phyloP scores from a whole-genome alignment of 2,797 vertebrate species.

The Microchirus variegatus region DNA sequence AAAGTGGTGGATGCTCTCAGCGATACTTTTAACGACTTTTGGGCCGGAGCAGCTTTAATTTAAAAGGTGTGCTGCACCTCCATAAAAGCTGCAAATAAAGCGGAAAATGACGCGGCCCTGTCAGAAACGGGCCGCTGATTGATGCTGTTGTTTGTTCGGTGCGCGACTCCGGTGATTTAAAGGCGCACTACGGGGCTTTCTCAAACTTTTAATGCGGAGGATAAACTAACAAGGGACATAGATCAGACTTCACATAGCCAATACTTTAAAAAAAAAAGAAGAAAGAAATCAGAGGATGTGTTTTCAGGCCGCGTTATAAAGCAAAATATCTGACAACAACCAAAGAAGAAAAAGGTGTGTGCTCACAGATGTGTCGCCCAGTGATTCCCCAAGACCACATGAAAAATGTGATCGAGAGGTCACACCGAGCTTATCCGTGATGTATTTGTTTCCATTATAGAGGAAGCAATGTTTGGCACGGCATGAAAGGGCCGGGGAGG shows the following conservation, averaged over 20 bases:
- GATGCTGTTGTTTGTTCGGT: not conserved
- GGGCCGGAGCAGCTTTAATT: too few species aligned
- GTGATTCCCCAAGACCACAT: not conserved
- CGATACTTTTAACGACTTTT: too few species aligned
- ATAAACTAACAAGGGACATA: not conserved
- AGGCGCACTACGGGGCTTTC: not conserved
- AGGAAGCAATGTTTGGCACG: constrained; percentile 13
- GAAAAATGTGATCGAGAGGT: constrained; percentile 3
- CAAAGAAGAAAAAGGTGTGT: not conserved
- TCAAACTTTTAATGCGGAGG: not conserved
- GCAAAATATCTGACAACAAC: not conserved
- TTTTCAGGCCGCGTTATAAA: constrained; percentile 3
- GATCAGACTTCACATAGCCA: not conserved
- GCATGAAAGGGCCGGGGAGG: constrained; percentile 25
- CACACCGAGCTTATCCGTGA: constrained; percentile 20
- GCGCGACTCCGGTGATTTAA: not conserved
- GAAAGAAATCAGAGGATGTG: not conserved
- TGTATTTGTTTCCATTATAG: constrained; percentile 26
- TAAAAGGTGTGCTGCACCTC: too few species aligned
- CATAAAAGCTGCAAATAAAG: not conserved
- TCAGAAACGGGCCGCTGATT: not conserved
- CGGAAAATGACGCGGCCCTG: too few species aligned
- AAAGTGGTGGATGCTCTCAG: too few species aligned
- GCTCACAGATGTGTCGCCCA: not conserved
- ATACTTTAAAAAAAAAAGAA: not conserved